Conservation (phyloP, 2,888 invertebrate genomes). For the Incurvaria masculella region DNA sequence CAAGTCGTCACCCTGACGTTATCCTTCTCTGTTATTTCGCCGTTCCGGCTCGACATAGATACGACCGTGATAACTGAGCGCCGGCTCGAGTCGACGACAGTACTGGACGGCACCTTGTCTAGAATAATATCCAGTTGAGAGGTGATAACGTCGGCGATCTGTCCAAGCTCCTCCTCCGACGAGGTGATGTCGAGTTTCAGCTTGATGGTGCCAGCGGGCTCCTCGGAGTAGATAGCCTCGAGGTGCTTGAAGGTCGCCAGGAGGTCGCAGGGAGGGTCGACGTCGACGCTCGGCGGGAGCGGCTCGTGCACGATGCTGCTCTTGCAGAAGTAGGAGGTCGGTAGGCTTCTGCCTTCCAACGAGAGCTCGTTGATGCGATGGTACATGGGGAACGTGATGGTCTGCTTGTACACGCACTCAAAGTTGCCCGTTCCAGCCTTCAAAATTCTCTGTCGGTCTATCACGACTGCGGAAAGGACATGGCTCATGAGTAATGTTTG, state of each 20-base stretch:
- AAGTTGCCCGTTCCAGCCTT: slow-evolving; percentile 56
- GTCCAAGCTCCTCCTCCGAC: no score
- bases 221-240: slow-evolving; percentile 24
- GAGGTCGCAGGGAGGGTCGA: slow-evolving; percentile 26
- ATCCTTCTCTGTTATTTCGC: no score
- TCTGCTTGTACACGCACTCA: slow-evolving; percentile 50
- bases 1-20: no score
- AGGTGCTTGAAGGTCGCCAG: slow-evolving; percentile 25
- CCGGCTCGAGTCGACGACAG: no score
- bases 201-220: no score
- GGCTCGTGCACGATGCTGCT: slow-evolving; percentile 27
- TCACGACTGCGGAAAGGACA: slow-evolving; percentile 53
- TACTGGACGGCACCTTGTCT: no score
- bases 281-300: slow-evolving; percentile 20
- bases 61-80: no score
- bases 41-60: no score
- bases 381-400: slow-evolving; percentile 30
- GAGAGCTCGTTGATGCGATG: slow-evolving; percentile 26
- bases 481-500: no score
- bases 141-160: no score
- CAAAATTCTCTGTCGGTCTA: slow-evolving; percentile 41
- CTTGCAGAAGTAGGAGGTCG: slow-evolving; percentile 35
- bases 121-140: no score
- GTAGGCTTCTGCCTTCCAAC: slow-evolving; percentile 29
- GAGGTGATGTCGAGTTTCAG: no score